These are phyloP conservation scores for Syngnathus floridae DNA, from an alignment of 2,113 vertebrate species.

Conservation along the genomic window DNA sequence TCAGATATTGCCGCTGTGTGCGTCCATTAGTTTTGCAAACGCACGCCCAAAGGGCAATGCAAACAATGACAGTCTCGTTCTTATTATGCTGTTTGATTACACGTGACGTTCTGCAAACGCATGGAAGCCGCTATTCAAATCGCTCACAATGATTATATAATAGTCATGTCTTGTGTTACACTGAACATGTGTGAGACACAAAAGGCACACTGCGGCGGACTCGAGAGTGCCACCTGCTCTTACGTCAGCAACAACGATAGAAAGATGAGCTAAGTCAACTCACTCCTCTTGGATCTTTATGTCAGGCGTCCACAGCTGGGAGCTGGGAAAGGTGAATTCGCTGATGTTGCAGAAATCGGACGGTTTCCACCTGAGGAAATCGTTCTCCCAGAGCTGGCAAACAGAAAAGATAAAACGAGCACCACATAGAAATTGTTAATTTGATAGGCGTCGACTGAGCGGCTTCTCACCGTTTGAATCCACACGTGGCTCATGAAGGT, in stretches of 20 bases:
- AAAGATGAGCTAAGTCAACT: neutral
- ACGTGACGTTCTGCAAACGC: neutral
- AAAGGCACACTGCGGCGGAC: neutral
- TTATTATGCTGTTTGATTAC: neutral
- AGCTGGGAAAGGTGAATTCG: conserved; percentile 21
- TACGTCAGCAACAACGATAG: neutral
- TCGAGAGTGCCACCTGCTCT: neutral
- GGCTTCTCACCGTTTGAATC: conserved; percentile 29
- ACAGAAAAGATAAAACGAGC: neutral
- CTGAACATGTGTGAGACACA: neutral
- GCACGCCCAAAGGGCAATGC: neutral
- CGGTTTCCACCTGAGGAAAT: conserved; percentile 50
- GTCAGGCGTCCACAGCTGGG: conserved; percentile 55
- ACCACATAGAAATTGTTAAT: neutral
- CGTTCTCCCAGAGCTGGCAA: conserved; percentile 52
- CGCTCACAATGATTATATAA: neutral
- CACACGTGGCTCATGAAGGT: conserved; percentile 39
- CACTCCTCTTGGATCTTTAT: conserved; percentile 48
- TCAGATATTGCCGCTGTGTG: neutral
- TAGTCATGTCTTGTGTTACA: neutral
- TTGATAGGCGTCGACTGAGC: neutral
- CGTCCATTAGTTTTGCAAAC: neutral
- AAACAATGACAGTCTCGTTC: neutral
- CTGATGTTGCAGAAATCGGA: conserved; percentile 52
- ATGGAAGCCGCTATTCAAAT: neutral